Base-by-base conservation (phyloP, 1,140 invertebrate genomes). In the Meloidogyne floridensis region DNA sequence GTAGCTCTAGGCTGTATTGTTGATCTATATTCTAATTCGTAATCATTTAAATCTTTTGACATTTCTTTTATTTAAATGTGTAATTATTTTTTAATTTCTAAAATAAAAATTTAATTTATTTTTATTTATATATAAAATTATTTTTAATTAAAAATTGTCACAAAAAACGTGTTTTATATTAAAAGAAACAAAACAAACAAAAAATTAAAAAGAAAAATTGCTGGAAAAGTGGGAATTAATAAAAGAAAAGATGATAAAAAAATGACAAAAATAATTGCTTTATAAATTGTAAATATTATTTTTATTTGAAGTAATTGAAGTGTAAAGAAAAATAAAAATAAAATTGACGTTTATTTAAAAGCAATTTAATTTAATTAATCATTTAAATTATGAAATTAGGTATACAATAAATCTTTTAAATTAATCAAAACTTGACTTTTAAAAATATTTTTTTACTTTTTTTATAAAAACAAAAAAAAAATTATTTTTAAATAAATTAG, bases 1-100 rank as follows among this genome's bases (percentile, higher is more conserved):
- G 88, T 86, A 72, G 87, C 87, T 56, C 90, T 81, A 13, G 90
- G 90, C 65, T 90, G 86, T 51, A 91, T 90, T 15, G 85, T 87
- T 6, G 90, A 88, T 69, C 87, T 86, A 82, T 91, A 91, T 65
- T 85, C 80, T 47, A 77, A 43, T 53, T 84, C 79, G 69, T 83
- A 82, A 42, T 83, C 84, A 10, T 84, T 73, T 59, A 69, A 73
- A n/a, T 80, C 83, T 47, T 84, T 84, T 65, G 83, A 79, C 83
- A 80, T 77, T 54, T 47, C 15, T 73, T 73, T 18, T n/a, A 73
- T 74, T 80, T 72, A 32, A 32, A 32, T 32, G 32, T 32, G 32
- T 80, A 80, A 80, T 72, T 80, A 51, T 32, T 80, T 78, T 79
- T 42, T 54, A 11, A 54, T 11, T 54, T 65, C 59, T 65, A 18